Evolutionary conservation across 37 sponge, comb jelly and placozoan species (phyloP), one percentile per base, ranked within the genome.

Genomic region (Amphimedon queenslandica): DNA sequence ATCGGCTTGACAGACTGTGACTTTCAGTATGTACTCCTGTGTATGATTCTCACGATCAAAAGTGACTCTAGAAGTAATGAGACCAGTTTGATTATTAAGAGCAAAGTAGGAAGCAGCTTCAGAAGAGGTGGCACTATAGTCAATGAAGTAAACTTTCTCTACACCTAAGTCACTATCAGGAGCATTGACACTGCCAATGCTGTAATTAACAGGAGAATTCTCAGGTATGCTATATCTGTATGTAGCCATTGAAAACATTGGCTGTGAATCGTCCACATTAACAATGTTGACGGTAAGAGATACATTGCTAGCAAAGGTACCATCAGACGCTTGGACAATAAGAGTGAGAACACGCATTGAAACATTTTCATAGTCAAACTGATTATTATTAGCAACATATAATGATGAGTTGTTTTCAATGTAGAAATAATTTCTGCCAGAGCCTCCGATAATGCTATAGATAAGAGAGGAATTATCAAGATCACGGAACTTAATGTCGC

Each of bases 261-360:
- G 91, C 0, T 34, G 61, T 56, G 80, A 68, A 34, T 85, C 86
- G 63, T 84, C 76, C 0, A 20, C 55, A 61, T 90, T 69, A 30
- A 51, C 6, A 25, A 82, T 33, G 1, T 16, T 40, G 65, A 90
- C 77, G 71, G 53, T 69, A 30, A 78, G 32, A 0, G 21, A 55
- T 18, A 60, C 34, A 4, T 72, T 55, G 39, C 69, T 10, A 33
- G 25, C 81, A 8, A 71, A 37, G 23, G 78, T 23, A 0, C 63
- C 67, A 69, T 90, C 91, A 8, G 40, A 53, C 2, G 85, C 90
- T 27, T 39, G 28, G 1, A 89, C 64, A 5, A 41, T 63, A 8
- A 79, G 37, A 3, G 63, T 27, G 37, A 69, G 71, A 11, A 4
- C 16, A n/a, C n/a, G n/a, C n/a, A n/a, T n/a, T 0, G 73, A 55